Percentiles rank a stretch among this genome's conserved stretches.
Conservation (phyloP, 2,888 invertebrate species). For the Petrophora chlorosata region DNA sequence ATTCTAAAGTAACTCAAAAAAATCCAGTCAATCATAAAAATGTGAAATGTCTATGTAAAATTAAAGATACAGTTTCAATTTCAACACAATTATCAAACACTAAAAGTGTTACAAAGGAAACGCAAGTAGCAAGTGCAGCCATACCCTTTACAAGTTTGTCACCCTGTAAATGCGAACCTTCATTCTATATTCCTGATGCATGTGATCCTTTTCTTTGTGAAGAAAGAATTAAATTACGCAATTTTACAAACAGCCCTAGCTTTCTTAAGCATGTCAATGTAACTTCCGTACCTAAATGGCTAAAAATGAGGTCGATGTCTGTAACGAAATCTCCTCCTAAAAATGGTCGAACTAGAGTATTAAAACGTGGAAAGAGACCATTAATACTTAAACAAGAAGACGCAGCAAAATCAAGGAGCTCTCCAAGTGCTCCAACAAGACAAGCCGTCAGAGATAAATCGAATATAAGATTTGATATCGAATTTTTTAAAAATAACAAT, state of each 20-base stretch:
- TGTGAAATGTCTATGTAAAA: slow-evolving; percentile 15
- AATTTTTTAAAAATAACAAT: slow-evolving; percentile 40
- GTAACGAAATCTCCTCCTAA: slow-evolving; percentile 7
- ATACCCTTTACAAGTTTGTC: slow-evolving; percentile 18
- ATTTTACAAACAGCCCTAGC: background rate
- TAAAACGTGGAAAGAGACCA: slow-evolving; percentile 5
- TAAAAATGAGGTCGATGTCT: slow-evolving; percentile 9
- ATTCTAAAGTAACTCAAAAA: slow-evolving; percentile 1
- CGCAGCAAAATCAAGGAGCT: slow-evolving; percentile 18
- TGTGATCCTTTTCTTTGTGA: slow-evolving; percentile 42
- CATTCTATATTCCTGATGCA: slow-evolving; percentile 39
- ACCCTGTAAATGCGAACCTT: slow-evolving; percentile 38
- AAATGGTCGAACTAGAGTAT: background rate
- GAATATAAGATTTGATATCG: slow-evolving; percentile 44
- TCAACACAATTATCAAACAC: slow-evolving; percentile 3
- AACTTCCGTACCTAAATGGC: background rate
- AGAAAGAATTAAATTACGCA: slow-evolving; percentile 27
- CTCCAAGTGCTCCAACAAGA: slow-evolving; percentile 17
- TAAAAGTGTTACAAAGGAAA: background rate
- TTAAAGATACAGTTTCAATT: slow-evolving; percentile 3
- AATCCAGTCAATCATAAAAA: background rate
- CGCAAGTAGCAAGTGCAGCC: too few species aligned
- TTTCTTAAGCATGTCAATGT: slow-evolving; percentile 3
- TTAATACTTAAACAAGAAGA: background rate
- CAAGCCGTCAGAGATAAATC: slow-evolving; percentile 39